Percentiles rank a stretch among this genome's conserved stretches.
Evolutionary conservation across 2,797 vertebrate species (phyloP).

Genomic region (Pachyuromys duprasi): DNA sequence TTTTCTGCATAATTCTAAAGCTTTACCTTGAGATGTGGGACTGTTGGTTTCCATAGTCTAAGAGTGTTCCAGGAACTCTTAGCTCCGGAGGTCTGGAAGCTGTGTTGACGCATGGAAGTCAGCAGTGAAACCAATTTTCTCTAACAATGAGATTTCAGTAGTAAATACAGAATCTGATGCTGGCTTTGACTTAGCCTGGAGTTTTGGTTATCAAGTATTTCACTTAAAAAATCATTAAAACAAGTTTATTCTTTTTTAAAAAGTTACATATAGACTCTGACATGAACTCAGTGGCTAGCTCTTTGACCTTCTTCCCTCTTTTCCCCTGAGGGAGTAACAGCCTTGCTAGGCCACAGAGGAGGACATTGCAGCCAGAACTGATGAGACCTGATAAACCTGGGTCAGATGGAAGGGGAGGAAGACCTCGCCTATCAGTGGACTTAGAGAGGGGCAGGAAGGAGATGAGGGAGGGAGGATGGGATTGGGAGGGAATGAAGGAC

Average conservation of each 20-base stretch:
- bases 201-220: background rate
- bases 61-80: background rate
- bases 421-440: too few species aligned
- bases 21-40: background rate
- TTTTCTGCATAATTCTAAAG: background rate
- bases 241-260: background rate
- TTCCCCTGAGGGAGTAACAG: too few species aligned
- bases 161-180: background rate
- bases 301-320: too few species aligned
- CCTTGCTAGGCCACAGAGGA: too few species aligned
- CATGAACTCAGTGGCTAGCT: too few species aligned
- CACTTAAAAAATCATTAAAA: background rate
- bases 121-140: background rate
- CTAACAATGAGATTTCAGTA: background rate
- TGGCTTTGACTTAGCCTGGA: background rate
- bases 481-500: too few species aligned
- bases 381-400: too few species aligned
- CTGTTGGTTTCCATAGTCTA: background rate
- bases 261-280: too few species aligned
- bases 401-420: too few species aligned
- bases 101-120: background rate
- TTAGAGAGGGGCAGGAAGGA: too few species aligned
- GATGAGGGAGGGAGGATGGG: too few species aligned
- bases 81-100: background rate
- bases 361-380: too few species aligned